phyloP scores from a whole-genome alignment of 2,888 invertebrate genomes.

The Acanthococcus lagerstroemiae region DNA sequence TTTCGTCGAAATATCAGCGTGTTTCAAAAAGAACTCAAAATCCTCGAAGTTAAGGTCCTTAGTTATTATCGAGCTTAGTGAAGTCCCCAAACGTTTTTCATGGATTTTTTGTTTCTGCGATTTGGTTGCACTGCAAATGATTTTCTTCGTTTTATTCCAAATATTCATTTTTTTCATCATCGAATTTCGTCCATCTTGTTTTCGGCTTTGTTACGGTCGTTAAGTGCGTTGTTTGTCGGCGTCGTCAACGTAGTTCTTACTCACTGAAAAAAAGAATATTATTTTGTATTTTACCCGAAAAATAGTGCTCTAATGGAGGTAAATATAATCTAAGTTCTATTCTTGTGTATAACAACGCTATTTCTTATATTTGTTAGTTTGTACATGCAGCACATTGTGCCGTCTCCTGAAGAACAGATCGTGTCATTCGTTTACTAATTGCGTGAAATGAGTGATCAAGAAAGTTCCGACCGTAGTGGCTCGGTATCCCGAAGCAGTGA shows the following conservation, averaged over 20 bases:
- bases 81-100: too few species aligned
- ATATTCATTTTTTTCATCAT: too few species aligned
- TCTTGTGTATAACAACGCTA: background rate
- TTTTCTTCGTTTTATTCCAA: too few species aligned
- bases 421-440: background rate
- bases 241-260: slow-evolving; percentile 16
- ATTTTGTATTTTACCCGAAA: slow-evolving; percentile 7
- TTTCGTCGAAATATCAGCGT: too few species aligned
- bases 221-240: slow-evolving; percentile 25
- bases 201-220: slow-evolving; percentile 17
- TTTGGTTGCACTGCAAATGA: too few species aligned
- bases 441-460: slow-evolving; percentile 25
- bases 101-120: too few species aligned
- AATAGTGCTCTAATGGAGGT: slow-evolving; percentile 22
- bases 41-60: too few species aligned
- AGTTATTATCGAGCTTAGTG: too few species aligned
- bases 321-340: slow-evolving; percentile 20
- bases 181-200: slow-evolving; percentile 12
- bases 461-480: slow-evolving; percentile 23
- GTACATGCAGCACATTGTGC: slow-evolving; percentile 6
- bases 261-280: background rate
- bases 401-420: background rate
- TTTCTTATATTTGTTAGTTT: slow-evolving; percentile 2
- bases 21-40: too few species aligned
- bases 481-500: slow-evolving; percentile 12